Evolutionary conservation across 2,797 vertebrate genomes (phyloP).

Genomic region (Eospalax fontanierii): DNA sequence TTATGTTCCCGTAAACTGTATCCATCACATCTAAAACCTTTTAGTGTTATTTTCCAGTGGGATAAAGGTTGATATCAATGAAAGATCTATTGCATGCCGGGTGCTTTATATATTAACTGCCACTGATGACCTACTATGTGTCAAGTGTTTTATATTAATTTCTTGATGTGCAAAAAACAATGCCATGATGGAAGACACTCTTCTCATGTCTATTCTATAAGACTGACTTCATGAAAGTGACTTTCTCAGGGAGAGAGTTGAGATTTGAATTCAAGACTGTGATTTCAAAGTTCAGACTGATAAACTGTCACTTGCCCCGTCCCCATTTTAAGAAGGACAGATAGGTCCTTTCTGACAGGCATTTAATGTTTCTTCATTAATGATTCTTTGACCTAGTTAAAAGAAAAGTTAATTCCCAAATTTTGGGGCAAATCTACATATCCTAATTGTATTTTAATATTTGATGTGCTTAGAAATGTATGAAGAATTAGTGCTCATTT

Average conservation of each 20-base stretch:
- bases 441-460: constrained; percentile 87
- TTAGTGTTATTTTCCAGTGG: neutral
- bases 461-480: constrained; percentile 79
- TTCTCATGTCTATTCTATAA: neutral
- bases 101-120: neutral
- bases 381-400: constrained; percentile 74
- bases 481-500: constrained; percentile 68
- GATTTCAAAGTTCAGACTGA: neutral
- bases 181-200: neutral
- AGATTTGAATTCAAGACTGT: constrained; percentile 29
- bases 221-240: neutral
- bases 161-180: neutral
- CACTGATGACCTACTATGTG: constrained; percentile 45
- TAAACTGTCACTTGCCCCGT: neutral
- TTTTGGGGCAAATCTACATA: constrained; percentile 59
- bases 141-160: neutral
- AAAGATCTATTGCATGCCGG: constrained; percentile 33
- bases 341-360: neutral
- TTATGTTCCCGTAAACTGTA: constrained; percentile 38
- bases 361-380: constrained; percentile 42
- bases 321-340: constrained; percentile 22
- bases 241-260: neutral
- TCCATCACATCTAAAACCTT: constrained; percentile 15
- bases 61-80: neutral
- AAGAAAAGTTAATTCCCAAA: constrained; percentile 73